These are phyloP conservation scores for Bungarus multicinctus DNA, from an alignment of 2,113 vertebrate species.

Conservation along the genomic window DNA sequence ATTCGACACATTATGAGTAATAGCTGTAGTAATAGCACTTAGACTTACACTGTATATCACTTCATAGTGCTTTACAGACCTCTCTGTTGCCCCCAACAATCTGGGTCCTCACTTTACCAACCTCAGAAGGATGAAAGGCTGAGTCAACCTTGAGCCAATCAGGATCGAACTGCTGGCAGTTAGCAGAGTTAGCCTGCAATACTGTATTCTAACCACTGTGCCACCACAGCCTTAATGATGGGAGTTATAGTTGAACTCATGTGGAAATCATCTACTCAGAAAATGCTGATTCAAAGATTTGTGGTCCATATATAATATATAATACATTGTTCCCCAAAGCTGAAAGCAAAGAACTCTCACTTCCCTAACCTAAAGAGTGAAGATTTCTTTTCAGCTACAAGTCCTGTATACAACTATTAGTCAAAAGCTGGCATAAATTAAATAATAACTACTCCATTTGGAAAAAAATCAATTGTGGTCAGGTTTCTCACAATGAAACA, in stretches of 20 bases:
- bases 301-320: not conserved
- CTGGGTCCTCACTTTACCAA: too few relatives aligned
- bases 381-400: slow-evolving; percentile 1
- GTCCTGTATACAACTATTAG: slow-evolving; percentile 21
- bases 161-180: too few relatives aligned
- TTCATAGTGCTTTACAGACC: too few relatives aligned
- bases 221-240: not conserved
- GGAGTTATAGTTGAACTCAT: not conserved
- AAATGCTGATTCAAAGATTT: not conserved
- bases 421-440: slow-evolving; percentile 17
- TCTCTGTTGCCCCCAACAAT: too few relatives aligned
- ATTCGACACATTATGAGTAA: not conserved
- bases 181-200: too few relatives aligned
- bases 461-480: slow-evolving; percentile 11
- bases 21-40: too few relatives aligned
- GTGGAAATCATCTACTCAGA: not conserved
- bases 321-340: not conserved
- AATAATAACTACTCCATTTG: not conserved
- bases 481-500: slow-evolving; percentile 2
- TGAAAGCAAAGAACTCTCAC: not conserved
- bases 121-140: too few relatives aligned
- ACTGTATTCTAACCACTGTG: too few relatives aligned
- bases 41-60: too few relatives aligned
- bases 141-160: too few relatives aligned
- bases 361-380: not conserved